Base-by-base conservation (phyloP, 2,797 vertebrate genomes). In the Leuciscus waleckii region DNA sequence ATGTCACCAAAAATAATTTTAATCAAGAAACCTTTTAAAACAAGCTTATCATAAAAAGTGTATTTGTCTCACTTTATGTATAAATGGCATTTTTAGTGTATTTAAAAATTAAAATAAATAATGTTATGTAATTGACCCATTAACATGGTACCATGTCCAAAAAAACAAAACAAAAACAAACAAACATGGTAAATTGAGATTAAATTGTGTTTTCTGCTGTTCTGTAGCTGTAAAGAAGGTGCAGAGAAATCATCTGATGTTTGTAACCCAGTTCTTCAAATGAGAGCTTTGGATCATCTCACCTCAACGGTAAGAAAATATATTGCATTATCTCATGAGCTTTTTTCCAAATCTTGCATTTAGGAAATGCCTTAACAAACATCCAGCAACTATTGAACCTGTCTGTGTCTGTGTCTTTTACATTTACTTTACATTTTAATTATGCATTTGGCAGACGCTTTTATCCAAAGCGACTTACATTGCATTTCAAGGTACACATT, bases 271-370 rank as follows among this genome's bases (percentile, higher is more conserved):
- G 94, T 96, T 90, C 88, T 93, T 39, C 92, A 93, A 85, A 91
- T 92, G 84, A 91, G 91, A 81, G 92, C 91, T 3, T 94, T 97
- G 63, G 95, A 94, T 88, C 94, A 93, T 29, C 94, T 97, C 13
- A 96, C 96, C 11, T 96, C 96, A 91, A 96, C 95, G 92, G 96
- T 97, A 94, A 95, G 82, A 29, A 63, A 9, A 16, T 73, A 1
- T 7, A 8, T 23, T 21, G 7, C 23, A n/a, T 21, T n/a, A 35
- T 19, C 16, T 43, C 26, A 21, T 56, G 3, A 68, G 35, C 9
- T 26, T 65, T 32, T 76, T 23, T 65, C 2, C 0, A 70, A 39
- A n/a, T 56, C 1, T 26, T 81, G n/a, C 14, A 7, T 70, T 56
- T 71, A 41, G 23, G 39, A 29, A 6, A 41, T 26, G 19, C 58